Evolutionary conservation across 2,888 invertebrate genomes (phyloP).

Genomic region (Boloria selene): DNA sequence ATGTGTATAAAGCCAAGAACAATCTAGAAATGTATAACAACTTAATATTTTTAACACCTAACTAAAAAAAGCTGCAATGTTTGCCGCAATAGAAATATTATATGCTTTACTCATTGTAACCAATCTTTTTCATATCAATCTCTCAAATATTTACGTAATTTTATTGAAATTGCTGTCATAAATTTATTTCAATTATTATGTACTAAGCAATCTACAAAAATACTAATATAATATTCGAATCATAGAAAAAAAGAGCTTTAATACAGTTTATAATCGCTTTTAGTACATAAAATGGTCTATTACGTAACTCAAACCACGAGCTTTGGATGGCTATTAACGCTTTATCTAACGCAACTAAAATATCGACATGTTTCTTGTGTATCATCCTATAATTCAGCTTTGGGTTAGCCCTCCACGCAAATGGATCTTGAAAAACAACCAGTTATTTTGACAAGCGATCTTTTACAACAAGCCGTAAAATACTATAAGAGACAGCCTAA

Average conservation of each 20-base stretch:
- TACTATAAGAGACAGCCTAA: slow-evolving; percentile 46
- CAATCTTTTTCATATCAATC: no score
- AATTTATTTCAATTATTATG: no score
- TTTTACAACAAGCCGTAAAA: slow-evolving; percentile 60
- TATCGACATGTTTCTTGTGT: slow-evolving; percentile 71
- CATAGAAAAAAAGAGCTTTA: slow-evolving; percentile 10
- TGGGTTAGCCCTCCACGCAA: slow-evolving; percentile 66
- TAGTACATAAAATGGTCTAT: slow-evolving; percentile 45
- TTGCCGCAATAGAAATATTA: no score
- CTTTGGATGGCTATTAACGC: slow-evolving; percentile 64
- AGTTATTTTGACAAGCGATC: slow-evolving; percentile 73
- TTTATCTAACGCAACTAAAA: slow-evolving; percentile 65
- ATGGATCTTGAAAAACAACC: slow-evolving; percentile 79
- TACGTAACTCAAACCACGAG: slow-evolving; percentile 42
- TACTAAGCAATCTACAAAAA: neutral
- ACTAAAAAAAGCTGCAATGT: no score
- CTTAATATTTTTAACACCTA: no score
- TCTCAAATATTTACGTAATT: no score
- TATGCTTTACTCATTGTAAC: no score
- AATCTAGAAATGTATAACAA: no score
- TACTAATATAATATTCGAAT: neutral
- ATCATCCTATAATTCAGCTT: slow-evolving; percentile 70
- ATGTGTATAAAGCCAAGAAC: no score
- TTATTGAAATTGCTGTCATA: no score
- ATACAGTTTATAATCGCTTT: slow-evolving; percentile 23